phyloP scores from a whole-genome alignment of 35 echinoderm and acorn worm genomes.

The Anneissia japonica region DNA sequence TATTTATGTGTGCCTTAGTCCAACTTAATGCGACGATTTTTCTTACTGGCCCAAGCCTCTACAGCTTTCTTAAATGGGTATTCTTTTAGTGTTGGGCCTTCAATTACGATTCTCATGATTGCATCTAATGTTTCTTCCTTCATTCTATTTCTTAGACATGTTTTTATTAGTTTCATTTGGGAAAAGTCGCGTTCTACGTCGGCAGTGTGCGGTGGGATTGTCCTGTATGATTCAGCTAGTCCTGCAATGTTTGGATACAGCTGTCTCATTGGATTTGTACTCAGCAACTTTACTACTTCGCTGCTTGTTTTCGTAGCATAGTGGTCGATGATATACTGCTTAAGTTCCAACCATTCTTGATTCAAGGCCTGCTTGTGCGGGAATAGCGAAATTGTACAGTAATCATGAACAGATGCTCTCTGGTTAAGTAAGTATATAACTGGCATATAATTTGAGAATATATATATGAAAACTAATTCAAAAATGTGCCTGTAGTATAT shows the following conservation, averaged over 20 bases:
- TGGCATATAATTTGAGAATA: too few relatives aligned
- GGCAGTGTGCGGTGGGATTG: conserved; percentile 22
- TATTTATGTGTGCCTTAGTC: too few relatives aligned
- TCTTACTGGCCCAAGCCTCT: conserved; percentile 28
- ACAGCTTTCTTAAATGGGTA: conserved; percentile 32
- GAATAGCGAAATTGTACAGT: too few relatives aligned
- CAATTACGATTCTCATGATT: conserved; percentile 19
- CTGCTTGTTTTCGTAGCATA: conserved; percentile 11
- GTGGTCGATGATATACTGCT: conserved; percentile 24
- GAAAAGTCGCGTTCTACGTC: conserved; percentile 31
- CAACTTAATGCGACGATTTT: conserved; percentile 14
- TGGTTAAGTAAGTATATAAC: too few relatives aligned
- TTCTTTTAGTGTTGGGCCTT: conserved; percentile 16
- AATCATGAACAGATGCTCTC: too few relatives aligned
- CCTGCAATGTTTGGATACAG: conserved; percentile 13
- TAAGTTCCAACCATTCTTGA: conserved; percentile 23
- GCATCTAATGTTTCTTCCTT: conserved; percentile 21
- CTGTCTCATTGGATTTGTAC: conserved; percentile 9
- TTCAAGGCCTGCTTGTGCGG: too few relatives aligned
- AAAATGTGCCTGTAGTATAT: too few relatives aligned
- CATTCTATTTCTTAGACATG: conserved; percentile 37
- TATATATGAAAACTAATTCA: too few relatives aligned
- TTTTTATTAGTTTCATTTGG: conserved; percentile 42
- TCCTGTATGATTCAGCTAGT: conserved; percentile 19
- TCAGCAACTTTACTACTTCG: conserved; percentile 18